Evolutionary conservation across 2,797 vertebrate species (phyloP).

Genomic region (Antennarius maculatus): DNA sequence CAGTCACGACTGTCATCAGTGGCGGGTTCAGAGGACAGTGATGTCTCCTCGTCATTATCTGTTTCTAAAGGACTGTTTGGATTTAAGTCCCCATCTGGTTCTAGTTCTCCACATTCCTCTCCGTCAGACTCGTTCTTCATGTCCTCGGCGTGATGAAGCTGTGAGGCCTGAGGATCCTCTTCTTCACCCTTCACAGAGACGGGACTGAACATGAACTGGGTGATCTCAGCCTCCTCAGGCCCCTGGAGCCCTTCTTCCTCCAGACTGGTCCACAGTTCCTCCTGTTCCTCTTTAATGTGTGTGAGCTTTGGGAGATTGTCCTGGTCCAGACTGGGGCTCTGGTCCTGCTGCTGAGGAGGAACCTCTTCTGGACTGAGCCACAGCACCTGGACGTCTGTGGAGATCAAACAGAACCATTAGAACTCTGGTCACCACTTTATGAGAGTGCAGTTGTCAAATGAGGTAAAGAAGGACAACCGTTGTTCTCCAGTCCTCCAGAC

Average conservation of each 20-base stretch:
- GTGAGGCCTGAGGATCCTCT: not conserved
- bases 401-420: not conserved
- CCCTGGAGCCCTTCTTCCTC: not conserved
- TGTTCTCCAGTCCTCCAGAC: too few species aligned
- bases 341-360: not conserved
- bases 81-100: not conserved
- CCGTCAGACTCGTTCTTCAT: not conserved
- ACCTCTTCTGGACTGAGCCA: not conserved
- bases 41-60: not conserved
- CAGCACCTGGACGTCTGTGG: not conserved
- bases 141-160: not conserved
- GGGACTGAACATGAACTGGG: not conserved
- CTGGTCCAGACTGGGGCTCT: not conserved
- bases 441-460: too few species aligned
- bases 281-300: not conserved
- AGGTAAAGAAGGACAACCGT: too few species aligned
- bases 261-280: not conserved
- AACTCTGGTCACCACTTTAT: too few species aligned
- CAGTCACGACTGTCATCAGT: slow-evolving; percentile 4
- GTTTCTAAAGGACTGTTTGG: not conserved
- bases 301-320: too few species aligned
- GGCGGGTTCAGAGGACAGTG: not conserved
- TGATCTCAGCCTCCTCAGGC: not conserved
- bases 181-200: not conserved
- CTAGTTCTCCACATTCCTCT: not conserved